A percentile compares a stretch with the other conserved stretches of the same genome.
Evolutionary conservation across 2,888 invertebrate genomes (phyloP).

Genomic region (Deroplatys truncata): DNA sequence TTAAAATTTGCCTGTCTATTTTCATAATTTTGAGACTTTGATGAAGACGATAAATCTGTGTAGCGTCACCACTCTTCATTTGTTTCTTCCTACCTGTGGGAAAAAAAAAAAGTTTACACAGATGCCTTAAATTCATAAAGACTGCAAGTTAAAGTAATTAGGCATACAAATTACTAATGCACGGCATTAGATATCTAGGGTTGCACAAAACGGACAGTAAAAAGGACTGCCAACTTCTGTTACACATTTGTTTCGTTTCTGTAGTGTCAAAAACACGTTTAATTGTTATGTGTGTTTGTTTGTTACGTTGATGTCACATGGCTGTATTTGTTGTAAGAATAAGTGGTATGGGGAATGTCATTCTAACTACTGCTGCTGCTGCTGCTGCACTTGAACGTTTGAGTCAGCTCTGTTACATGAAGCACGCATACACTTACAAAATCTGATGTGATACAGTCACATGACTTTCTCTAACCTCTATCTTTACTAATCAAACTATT

Average conservation of each 20-base stretch:
- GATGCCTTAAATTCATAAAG: constrained; percentile 23
- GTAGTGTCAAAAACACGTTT: neutral
- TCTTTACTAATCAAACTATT: no score
- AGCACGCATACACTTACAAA: no score
- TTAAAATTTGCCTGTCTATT: neutral
- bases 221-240: no score
- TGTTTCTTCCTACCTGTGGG: neutral
- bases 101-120: neutral
- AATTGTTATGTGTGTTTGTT: neutral
- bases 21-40: neutral
- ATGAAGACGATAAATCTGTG: neutral
- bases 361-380: neutral
- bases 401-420: no score
- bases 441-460: no score
- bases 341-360: neutral
- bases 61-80: neutral
- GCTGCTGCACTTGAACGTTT: no score
- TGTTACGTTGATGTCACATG: neutral
- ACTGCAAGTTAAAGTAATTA: constrained; percentile 19
- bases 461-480: no score
- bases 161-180: neutral
- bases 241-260: neutral
- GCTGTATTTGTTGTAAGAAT: neutral
- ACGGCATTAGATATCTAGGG: neutral
- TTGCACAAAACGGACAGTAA: neutral